Evolutionary conservation across 1,140 invertebrate species (phyloP).

Genomic region (Papilio glaucus): DNA sequence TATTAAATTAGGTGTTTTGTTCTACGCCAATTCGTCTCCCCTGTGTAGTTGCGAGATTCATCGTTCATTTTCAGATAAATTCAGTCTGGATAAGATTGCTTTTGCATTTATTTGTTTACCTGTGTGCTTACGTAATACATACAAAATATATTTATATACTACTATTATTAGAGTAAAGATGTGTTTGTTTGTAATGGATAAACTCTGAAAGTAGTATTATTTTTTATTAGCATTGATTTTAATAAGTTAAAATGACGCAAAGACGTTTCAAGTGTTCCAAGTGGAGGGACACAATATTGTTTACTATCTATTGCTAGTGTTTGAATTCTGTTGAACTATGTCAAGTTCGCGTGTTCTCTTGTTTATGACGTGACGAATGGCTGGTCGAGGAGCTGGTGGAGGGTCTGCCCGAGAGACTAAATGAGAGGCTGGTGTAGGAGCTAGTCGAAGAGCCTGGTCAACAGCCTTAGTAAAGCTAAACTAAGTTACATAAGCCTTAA

Average conservation of each 20-base stretch:
- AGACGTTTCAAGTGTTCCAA: no score
- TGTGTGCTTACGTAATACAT: not conserved
- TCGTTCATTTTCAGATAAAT: conserved; percentile 5
- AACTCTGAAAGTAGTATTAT: not conserved
- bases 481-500: no score
- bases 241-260: no score
- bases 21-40: not conserved
- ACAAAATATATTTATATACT: not conserved
- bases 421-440: no score
- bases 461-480: no score
- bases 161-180: not conserved
- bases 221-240: no score
- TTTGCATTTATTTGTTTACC: not conserved
- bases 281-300: no score
- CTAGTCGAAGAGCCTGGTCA: no score
- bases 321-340: not conserved
- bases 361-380: not conserved
- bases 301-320: no score
- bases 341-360: conserved; percentile 1
- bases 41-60: conserved; percentile 3
- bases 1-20: conserved; percentile 23
- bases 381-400: not conserved
- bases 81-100: not conserved
- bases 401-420: no score
- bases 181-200: no score